phyloP scores from a whole-genome alignment of 2,113 vertebrate genomes.

The Oreotrochilus melanogaster region DNA sequence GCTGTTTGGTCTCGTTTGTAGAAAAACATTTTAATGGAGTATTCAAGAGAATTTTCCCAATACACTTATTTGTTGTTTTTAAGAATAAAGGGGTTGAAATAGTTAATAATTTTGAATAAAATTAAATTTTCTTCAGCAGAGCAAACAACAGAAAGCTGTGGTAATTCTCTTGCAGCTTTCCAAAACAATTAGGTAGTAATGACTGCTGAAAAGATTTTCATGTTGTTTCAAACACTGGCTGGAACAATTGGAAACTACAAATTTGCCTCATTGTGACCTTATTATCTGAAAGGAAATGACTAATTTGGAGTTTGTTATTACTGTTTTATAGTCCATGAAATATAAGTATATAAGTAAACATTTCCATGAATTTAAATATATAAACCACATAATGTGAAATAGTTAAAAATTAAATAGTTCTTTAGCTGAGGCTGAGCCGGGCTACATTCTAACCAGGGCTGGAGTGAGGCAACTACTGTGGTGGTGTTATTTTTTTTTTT shows the following conservation, averaged over 20 bases:
- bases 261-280: constrained; percentile 59
- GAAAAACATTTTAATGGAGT: not conserved
- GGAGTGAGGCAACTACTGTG: not conserved
- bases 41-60: not conserved
- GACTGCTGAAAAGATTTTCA: constrained; percentile 50
- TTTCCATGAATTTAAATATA: constrained; percentile 10
- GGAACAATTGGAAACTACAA: constrained; percentile 54
- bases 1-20: not conserved
- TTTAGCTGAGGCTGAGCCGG: not conserved
- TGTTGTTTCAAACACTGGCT: constrained; percentile 37
- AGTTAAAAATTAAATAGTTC: not conserved
- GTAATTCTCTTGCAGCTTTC: constrained; percentile 48
- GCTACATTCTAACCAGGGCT: not conserved
- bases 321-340: constrained; percentile 68
- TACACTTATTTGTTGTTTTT: not conserved
- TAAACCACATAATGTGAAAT: not conserved
- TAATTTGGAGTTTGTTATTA: constrained; percentile 63
- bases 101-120: constrained; percentile 26
- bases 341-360: constrained; percentile 42
- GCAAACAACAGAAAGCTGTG: not conserved
- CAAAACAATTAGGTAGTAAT: constrained; percentile 58
- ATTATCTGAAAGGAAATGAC: constrained; percentile 57
- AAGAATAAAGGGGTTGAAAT: not conserved
- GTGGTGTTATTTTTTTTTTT: not conserved
- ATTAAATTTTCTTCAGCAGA: not conserved